Conservation (phyloP, 2,113 vertebrate genomes). For the Gobio gobio region DNA sequence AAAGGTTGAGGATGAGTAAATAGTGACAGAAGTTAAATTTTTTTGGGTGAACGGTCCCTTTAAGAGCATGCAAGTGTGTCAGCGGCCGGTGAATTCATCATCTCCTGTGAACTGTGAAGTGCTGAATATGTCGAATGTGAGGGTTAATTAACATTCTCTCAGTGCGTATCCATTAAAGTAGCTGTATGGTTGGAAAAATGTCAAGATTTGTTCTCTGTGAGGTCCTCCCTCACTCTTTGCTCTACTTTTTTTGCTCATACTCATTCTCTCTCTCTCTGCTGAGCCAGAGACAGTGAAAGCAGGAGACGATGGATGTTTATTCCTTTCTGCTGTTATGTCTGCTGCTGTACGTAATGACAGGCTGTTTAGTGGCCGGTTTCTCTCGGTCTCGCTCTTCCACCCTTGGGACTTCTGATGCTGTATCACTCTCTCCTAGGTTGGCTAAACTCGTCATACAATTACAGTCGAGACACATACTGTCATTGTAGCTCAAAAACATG, state of each 20-base stretch:
- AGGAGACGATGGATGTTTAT: constrained; percentile 34
- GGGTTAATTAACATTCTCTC: constrained; percentile 27
- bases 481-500: not conserved
- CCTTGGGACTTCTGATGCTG: constrained; percentile 1
- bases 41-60: not conserved
- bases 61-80: not conserved
- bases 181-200: constrained; percentile 15
- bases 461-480: not conserved
- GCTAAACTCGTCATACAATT: constrained; percentile 10
- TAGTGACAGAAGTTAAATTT: not conserved
- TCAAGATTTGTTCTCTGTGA: constrained; percentile 1
- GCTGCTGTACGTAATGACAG: constrained; percentile 33
- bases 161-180: constrained; percentile 13
- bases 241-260: not conserved
- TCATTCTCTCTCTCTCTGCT: constrained; percentile 48
- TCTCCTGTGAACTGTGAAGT: not conserved
- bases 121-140: not conserved
- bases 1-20: not conserved
- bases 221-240: not conserved
- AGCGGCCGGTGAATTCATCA: not conserved
- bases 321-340: constrained; percentile 34
- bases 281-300: not conserved
- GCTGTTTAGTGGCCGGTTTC: constrained; percentile 31
- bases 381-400: constrained; percentile 27
- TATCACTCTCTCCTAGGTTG: not conserved